Evolutionary conservation across 2,113 vertebrate genomes (phyloP).

Genomic region (Cyrtonyx montezumae): DNA sequence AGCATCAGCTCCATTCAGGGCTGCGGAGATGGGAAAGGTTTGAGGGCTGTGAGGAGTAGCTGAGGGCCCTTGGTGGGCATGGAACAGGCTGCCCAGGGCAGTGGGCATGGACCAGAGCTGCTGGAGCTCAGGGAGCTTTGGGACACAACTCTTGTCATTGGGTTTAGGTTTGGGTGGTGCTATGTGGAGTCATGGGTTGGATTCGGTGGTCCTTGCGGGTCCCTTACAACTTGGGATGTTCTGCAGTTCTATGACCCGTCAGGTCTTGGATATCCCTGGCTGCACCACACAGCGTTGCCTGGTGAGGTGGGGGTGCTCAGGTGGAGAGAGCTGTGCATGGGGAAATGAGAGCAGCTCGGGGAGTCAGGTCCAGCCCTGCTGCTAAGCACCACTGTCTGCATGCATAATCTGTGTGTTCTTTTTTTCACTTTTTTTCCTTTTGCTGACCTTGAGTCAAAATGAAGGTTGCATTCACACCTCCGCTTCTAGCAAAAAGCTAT

Average conservation of each 20-base stretch:
- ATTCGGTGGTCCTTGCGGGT: neutral
- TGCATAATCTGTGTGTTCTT: neutral
- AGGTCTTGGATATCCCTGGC: neutral
- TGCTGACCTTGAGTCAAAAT: neutral
- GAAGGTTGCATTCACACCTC: neutral
- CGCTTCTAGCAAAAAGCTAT: neutral
- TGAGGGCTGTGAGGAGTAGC: neutral
- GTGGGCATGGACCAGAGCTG: too few relatives aligned
- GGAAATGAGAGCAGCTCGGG: neutral
- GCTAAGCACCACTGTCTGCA: neutral
- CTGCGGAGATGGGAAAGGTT: neutral
- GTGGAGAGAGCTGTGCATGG: neutral
- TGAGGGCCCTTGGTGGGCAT: too few relatives aligned
- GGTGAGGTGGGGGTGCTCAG: neutral
- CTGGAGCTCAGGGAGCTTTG: neutral
- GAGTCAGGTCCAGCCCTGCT: neutral
- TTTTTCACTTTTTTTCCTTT: neutral
- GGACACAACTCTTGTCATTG: neutral
- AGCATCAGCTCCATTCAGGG: neutral
- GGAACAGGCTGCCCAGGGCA: too few relatives aligned
- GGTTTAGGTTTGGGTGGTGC: neutral
- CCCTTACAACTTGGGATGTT: neutral
- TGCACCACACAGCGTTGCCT: neutral
- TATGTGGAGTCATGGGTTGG: neutral
- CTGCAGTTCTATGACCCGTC: neutral